Percentiles rank a stretch among this genome's conserved stretches.
Conservation (phyloP, 2,888 invertebrate species). For the Belgica antarctica region DNA sequence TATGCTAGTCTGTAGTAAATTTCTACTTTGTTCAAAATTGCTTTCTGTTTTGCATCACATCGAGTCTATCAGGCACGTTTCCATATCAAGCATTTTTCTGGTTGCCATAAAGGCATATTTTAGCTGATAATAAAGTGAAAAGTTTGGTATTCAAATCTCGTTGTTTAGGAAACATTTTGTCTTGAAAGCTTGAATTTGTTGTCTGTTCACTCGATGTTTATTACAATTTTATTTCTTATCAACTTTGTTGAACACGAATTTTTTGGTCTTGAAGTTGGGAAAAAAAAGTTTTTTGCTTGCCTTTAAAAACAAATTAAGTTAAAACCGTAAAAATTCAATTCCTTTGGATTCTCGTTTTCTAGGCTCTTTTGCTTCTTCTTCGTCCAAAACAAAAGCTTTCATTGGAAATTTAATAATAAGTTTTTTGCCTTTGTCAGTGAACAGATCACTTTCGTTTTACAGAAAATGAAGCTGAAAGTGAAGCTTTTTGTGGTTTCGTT, state of each 20-base stretch:
- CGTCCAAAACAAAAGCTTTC: not conserved
- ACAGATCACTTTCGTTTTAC: too few relatives aligned
- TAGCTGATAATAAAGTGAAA: not conserved
- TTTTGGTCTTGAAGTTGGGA: too few relatives aligned
- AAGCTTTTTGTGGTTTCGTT: too few relatives aligned
- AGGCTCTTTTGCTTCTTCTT: not conserved
- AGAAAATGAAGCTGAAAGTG: too few relatives aligned
- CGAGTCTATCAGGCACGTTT: not conserved
- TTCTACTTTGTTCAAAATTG: too few relatives aligned
- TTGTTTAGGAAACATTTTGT: not conserved
- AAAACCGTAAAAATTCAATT: constrained; percentile 2
- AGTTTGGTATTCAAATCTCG: not conserved
- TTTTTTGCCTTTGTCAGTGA: not conserved
- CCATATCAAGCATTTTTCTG: too few relatives aligned
- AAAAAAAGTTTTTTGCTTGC: too few relatives aligned
- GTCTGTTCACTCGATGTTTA: not conserved
- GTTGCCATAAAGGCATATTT: not conserved
- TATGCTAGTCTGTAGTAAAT: too few relatives aligned
- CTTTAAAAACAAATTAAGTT: not conserved
- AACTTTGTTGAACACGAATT: not conserved
- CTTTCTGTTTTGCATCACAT: not conserved
- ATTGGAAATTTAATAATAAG: not conserved
- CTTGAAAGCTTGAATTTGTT: constrained; percentile 1
- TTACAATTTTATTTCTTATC: not conserved
- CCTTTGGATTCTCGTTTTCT: not conserved